Conservation (phyloP, 2,113 vertebrate genomes). For the Cariama cristata region DNA sequence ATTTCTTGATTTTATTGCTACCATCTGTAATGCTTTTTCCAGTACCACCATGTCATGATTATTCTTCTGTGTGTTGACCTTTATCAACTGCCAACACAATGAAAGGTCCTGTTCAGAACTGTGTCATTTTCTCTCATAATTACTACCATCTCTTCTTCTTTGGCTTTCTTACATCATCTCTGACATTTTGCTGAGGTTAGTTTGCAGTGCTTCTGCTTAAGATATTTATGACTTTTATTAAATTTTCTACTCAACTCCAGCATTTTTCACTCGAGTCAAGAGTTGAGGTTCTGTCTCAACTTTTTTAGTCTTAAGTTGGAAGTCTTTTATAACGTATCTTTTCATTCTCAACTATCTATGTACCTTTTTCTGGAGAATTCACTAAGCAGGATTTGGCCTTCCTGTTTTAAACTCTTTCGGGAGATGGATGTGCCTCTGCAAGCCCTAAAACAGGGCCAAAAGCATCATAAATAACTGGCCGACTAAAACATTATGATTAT, state of each 20-base stretch:
- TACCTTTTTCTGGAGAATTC: neutral
- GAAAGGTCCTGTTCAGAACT: neutral
- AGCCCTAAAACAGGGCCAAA: neutral
- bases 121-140: neutral
- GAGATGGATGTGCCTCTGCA: neutral
- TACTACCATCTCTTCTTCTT: neutral
- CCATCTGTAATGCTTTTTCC: neutral
- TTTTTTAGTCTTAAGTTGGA: neutral
- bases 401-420: neutral
- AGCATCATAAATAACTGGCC: neutral
- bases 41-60: neutral
- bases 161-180: neutral
- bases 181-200: neutral
- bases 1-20: neutral
- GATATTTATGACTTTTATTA: neutral
- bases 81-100: neutral
- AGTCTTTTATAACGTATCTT: neutral
- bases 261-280: neutral
- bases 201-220: neutral
- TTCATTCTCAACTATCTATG: neutral
- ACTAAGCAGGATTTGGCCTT: neutral
- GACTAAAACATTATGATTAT: neutral
- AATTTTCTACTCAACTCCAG: neutral
- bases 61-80: neutral
- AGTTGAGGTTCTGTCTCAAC: neutral